These are phyloP conservation scores for Andinoacara biseriatus DNA, from an alignment of 2,113 vertebrate genomes.

Conservation along the genomic window DNA sequence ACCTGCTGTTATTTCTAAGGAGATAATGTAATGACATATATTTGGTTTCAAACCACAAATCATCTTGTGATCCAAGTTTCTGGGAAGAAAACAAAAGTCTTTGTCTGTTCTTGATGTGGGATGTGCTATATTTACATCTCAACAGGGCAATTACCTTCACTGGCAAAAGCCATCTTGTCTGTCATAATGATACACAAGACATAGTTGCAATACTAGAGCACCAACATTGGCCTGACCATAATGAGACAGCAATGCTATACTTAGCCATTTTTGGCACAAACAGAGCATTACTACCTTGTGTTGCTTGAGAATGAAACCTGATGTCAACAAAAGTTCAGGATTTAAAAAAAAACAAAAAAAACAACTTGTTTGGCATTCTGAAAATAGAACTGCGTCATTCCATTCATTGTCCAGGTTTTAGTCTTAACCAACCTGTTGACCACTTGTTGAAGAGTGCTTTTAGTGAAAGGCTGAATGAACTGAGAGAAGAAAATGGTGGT, in stretches of 20 bases:
- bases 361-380: conserved; percentile 38
- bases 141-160: conserved; percentile 72
- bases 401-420: background rate
- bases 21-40: conserved; percentile 36
- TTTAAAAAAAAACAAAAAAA: too few species aligned
- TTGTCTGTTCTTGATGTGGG: conserved; percentile 48
- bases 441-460: conserved; percentile 63
- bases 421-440: conserved; percentile 24
- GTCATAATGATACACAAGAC: conserved; percentile 71
- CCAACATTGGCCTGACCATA: conserved; percentile 66
- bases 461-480: conserved; percentile 49
- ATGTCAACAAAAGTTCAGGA: conserved; percentile 54
- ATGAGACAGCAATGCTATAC: conserved; percentile 75
- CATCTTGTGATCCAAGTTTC: conserved; percentile 47
- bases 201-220: conserved; percentile 50
- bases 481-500: conserved; percentile 4
- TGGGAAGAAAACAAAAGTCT: conserved; percentile 69
- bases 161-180: conserved; percentile 60
- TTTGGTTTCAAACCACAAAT: conserved; percentile 60
- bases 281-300: conserved; percentile 58
- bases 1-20: conserved; percentile 25
- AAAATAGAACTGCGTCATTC: conserved; percentile 38
- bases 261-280: conserved; percentile 69
- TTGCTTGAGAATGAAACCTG: conserved; percentile 49
- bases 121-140: conserved; percentile 69